Evolutionary conservation across 2,888 invertebrate genomes (phyloP).

Genomic region (Lasioglossum morio): DNA sequence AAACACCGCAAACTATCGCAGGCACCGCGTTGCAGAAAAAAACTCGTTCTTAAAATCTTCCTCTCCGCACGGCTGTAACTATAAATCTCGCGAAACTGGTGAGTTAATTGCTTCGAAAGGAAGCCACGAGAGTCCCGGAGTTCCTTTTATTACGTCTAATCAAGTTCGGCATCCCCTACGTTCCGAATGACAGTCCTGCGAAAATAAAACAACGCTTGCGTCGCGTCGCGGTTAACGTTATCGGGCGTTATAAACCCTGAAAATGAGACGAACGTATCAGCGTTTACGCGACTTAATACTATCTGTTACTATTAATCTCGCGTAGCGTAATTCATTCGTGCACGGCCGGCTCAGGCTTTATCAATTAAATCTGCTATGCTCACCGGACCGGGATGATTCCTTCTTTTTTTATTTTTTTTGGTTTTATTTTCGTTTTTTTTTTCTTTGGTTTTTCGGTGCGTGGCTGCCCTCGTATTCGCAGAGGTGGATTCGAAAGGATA

Average conservation of each 20-base stretch:
- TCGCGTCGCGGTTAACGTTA: background rate
- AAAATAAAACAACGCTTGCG: constrained; percentile 8
- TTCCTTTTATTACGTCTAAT: constrained; percentile 33
- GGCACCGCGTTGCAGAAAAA: background rate
- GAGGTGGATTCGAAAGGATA: background rate
- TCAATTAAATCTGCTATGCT: constrained; percentile 48
- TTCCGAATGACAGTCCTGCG: background rate
- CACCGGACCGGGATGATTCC: constrained; percentile 6
- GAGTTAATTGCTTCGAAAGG: constrained; percentile 31
- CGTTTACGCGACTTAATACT: constrained; percentile 54
- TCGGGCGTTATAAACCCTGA: constrained; percentile 32
- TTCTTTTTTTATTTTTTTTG: background rate
- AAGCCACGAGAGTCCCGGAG: constrained; percentile 4
- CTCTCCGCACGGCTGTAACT: background rate
- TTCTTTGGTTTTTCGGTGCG: background rate
- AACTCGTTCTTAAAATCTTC: constrained; percentile 4
- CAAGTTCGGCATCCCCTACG: constrained; percentile 29
- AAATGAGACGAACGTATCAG: constrained; percentile 43
- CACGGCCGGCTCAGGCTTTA: constrained; percentile 17
- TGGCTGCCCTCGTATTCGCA: background rate
- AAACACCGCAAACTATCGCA: background rate
- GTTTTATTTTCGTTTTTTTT: background rate
- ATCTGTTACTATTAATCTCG: constrained; percentile 54
- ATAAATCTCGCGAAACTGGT: background rate
- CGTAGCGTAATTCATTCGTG: constrained; percentile 46